Evolutionary conservation across 30 jellyfish, hydroid and myxozoan genomes (phyloP), one percentile per base, ranked within the genome.

Genomic region (Euphysa ruthae): DNA sequence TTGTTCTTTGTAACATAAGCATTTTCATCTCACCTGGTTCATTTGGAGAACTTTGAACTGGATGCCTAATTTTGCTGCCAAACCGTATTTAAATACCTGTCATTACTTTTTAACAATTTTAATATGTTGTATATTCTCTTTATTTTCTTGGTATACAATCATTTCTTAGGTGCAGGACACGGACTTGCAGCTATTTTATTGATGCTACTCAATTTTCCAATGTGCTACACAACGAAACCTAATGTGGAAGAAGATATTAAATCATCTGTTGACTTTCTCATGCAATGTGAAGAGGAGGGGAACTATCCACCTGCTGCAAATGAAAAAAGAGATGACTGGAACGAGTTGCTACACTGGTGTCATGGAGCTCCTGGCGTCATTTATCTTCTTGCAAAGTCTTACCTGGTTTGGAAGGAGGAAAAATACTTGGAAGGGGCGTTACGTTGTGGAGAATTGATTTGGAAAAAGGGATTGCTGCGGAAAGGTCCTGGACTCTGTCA

Each of bases 401-500:
- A 72, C 27, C 23, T 88, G 16, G 89, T 80, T 24, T 88, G 97
- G 97, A 80, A 81, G 46, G 97, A 88, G 19, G 93, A 88, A 20
- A 73, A 71, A 61, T 88, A 79, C 51, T 58, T 79, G 60, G 64
- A 78, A 33, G 97, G 93, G 4, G 93, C 93, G 1, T 28, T 88
- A 63, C 73, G 97, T 18, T 73, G 93, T 58, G 94, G 94, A 13
- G 97, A 88, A 19, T 52, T 88, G 29, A 60, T 88, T 0, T 88
- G 97, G 97, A 71, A 54, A 22, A 72, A 88, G 32, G 97, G 97
- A 34, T 46, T 88, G 79, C 80, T 88, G 62, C 73, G 78, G 73
- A 88, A 80, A 55, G 97, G 97, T 21, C 97, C 97, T 16, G 97
- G 97, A 0, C 61, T 88, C n/a, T 88, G 97, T 43, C 97, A 88